Evolutionary conservation across 2,797 vertebrate genomes (phyloP), one percentile per base, ranked within the genome.

Genomic region (Philypnodon macrostomus): DNA sequence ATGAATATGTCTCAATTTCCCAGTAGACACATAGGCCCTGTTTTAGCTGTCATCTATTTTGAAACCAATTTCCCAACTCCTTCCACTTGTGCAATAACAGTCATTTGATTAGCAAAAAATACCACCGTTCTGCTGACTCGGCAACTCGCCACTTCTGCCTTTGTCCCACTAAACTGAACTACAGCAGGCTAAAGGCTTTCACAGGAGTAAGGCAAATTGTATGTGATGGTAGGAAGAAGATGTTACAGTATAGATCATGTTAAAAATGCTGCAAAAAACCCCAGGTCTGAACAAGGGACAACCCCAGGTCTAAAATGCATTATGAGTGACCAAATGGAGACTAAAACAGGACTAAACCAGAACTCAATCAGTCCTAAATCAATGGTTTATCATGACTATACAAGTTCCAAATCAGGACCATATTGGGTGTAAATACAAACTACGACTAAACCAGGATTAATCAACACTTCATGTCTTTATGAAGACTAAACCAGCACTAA

Each of bases 1-100:
- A 55, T n/a, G 15, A 37, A 12, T 19, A 19, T 23, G 29, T 39
- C 47, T 47, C 17, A 44, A 40, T 65, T 62, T 57, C 46, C 31
- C 37, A 15, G 18, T 54, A 65, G 44, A 50, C 21, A 44, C 14
- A 14, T 32, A 46, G 53, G 51, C 26, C 40, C 33, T 29, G 39
- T 56, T 37, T 45, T 1, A 4, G n/a, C 76, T 6, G 29, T 56
- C 29, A 48, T 41, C 30, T 36, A 32, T 67, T 57, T 59, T 44
- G 64, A 63, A 59, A 68, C 39, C 0, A 9, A 7, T 3, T 14
- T 45, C 42, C 15, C 10, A 17, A 15, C 32, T 13, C 38, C 38
- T 37, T 9, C 1, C 30, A 63, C 48, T 75, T 70, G 64, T 59
- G 68, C 68, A 77, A 77, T 44, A 34, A 9, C 24, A 63, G 39